Evolutionary conservation across 1,140 invertebrate species (phyloP), one percentile per base, ranked within the genome.

Genomic region (Neodiprion virginianus): DNA sequence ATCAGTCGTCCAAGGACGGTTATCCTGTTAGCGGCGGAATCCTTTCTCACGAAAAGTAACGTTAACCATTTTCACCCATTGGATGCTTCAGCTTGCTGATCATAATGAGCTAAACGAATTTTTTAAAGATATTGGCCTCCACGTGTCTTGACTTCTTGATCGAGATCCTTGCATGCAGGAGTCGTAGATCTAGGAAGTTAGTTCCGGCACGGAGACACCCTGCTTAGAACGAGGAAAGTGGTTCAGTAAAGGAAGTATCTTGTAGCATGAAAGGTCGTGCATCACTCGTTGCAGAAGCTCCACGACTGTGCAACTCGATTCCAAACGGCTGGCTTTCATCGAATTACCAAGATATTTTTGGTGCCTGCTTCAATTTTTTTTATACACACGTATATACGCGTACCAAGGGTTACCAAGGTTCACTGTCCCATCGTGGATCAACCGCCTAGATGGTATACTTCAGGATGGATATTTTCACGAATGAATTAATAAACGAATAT

Each of bases 301-400:
- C 53, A 61, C n/a, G 53, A 17, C 53, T 67, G 48, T 75, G 77
- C 76, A 76, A 79, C n/a, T 78, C 23, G 76, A 79, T 73, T 77
- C 74, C 69, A 71, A 67, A 68, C 68, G 74, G 65, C 71, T 71
- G 72, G 74, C 65, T 72, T 72, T 67, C 74, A 71, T 78, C 71
- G 50, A 68, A 75, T 79, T 73, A 49, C 67, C 67, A 61, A 23
- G 70, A 49, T 71, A 71, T 71, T 71, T 71, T 71, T 50, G 70
- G 70, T 21, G 23, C 70, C n/a, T 71, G 68, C 21, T 40, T 50
- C 9, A 48, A 23, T 71, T 71, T 71, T 47, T 71, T 71, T 71
- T 71, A 14, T 71, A 40, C 23, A n/a, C 23, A 12, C 68, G 68
- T 69, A 40, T 40, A 65, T 69, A 12, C 68, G 12, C 28, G 5